Conservation (phyloP, 2,888 invertebrate genomes). For the Papilio demoleus region DNA sequence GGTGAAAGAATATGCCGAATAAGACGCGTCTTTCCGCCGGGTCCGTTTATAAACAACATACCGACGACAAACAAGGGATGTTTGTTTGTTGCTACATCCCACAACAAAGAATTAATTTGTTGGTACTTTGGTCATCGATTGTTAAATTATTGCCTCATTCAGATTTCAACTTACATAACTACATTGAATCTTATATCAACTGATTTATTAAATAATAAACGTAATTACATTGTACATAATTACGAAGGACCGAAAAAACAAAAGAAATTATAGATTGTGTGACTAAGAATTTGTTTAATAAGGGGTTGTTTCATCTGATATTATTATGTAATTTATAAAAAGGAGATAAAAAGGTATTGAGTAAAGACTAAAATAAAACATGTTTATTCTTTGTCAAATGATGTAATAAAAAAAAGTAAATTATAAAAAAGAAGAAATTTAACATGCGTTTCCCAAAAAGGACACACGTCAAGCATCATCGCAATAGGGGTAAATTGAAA, state of each 20-base stretch:
- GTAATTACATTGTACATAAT: neutral
- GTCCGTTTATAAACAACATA: conserved; percentile 37
- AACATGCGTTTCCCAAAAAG: too few species aligned
- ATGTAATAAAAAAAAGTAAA: too few species aligned
- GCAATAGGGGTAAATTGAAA: too few species aligned
- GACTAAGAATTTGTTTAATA: neutral
- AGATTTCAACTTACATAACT: conserved; percentile 3
- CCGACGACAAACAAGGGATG: conserved; percentile 36
- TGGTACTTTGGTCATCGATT: conserved; percentile 16
- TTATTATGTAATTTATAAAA: too few species aligned
- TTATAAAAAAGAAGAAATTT: too few species aligned
- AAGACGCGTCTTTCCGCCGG: conserved; percentile 17
- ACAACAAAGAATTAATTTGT: conserved; percentile 38
- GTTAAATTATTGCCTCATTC: conserved; percentile 15
- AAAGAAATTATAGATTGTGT: neutral
- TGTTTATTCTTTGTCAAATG: too few species aligned
- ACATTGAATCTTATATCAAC: neutral
- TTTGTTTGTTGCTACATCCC: conserved; percentile 32
- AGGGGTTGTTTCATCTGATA: neutral
- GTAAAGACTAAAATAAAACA: too few species aligned
- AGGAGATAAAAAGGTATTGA: too few species aligned
- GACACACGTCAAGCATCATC: too few species aligned
- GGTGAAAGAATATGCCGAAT: neutral
- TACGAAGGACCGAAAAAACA: neutral
- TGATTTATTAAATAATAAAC: neutral